Evolutionary conservation across 2,797 vertebrate genomes (phyloP), one percentile per base, ranked within the genome.

Genomic region (Manis javanica): DNA sequence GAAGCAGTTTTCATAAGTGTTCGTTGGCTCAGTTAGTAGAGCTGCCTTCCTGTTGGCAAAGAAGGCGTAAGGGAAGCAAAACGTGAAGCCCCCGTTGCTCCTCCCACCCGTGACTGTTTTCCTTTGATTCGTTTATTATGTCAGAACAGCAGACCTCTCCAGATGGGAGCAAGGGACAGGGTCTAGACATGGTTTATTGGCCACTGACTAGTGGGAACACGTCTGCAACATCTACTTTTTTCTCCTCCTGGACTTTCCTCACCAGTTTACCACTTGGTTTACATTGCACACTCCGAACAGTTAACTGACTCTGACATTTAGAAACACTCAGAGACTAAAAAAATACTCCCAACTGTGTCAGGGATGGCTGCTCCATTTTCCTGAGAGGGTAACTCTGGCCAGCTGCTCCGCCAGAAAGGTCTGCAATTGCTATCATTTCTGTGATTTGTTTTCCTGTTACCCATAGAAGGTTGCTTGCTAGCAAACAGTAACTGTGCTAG

Each of bases 111-210:
- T 92, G 92, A 95, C 96, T 97, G 97, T 95, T 98, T 98, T 96
- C 95, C 97, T 97, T 92, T 72, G 78, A 96, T 97, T 98, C 97
- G 81, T 98, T 98, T 98, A 98, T 98, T 98, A 97, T 29, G 51
- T 92, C 97, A 93, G 92, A 98, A 96, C 61, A 87, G 87, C 97
- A 96, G 97, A 84, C 96, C 91, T 87, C 96, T 98, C 97, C 98
- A 96, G 94, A 95, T 96, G 96, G 95, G 93, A 97, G 86, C 42
- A 55, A 96, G 94, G 92, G 97, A 98, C 95, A 95, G 96, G 97
- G 97, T 98, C 98, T 98, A 98, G 98, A 98, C 97, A 94, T 95
- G 97, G 94, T 97, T 97, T 98, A 98, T 97, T 98, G 97, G 96
- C 93, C 95, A 93, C 46, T 42, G 82, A 95, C 75, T 95, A 69